Base-by-base conservation (phyloP, 1,140 invertebrate genomes). In the Lepidurus packardi region DNA sequence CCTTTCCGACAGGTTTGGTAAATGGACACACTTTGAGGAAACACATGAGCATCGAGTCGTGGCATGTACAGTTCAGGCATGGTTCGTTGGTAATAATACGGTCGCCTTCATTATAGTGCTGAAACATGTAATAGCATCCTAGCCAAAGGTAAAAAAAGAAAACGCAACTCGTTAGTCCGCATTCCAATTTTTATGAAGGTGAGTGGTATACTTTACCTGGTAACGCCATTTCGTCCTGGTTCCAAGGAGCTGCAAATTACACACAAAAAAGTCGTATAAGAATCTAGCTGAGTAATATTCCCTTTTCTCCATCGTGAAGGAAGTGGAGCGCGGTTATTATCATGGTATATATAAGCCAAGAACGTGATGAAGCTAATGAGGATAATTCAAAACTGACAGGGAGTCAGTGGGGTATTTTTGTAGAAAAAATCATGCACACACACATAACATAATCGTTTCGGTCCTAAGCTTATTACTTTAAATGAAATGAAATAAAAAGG, bases 41-140 rank as follows among this genome's bases (percentile, higher is more conserved):
- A 83, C 95, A 97, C 94, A 96, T 96, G 73, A 97, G 88, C 93
- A 96, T 96, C 82, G 91, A 90, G 83, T 96, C 95, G 86, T 94
- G 92, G 85, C 95, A 97, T 77, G 94, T 97, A 86, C 95, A 97
- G 86, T 97, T 97, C 45, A 97, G 87, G 86, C 95, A 97, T 81
- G 94, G 94, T 85, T 97, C 95, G 87, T 96, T 95, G 78, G 94
- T 97, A 85, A 94, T 89, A 83, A 97, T 97, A 82, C 94, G 90
- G 83, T 96, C 94, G 75, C 94, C 94, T 87, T 97, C 94, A 80
- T 92, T 90, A 85, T 97, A 97, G 83, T 94, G 93, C 85, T 95
- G 91, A 84, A 94, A 95, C 87, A 96, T 95, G 87, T 96, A 96
- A 86, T 95, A 97, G 85, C 95, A 97, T 81, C 94, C 94, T 77